Conservation (phyloP, 2,797 vertebrate genomes). For the Cyprinella venusta region DNA sequence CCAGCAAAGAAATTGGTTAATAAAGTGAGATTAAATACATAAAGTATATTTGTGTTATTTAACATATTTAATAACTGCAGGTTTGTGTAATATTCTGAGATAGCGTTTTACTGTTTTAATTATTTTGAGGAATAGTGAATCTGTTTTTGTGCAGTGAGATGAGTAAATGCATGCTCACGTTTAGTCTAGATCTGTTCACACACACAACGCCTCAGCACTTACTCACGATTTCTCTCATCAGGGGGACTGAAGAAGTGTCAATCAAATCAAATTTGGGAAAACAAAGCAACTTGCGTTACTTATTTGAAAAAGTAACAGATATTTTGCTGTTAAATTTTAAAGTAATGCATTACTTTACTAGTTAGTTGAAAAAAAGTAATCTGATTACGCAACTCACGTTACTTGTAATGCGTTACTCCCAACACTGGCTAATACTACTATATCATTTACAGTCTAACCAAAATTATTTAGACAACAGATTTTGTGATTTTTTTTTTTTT, state of each 20-base stretch:
- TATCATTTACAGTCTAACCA: too few species aligned
- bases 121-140: neutral
- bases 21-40: neutral
- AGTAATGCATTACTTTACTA: neutral
- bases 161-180: neutral
- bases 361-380: neutral
- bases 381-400: neutral
- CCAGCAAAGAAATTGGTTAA: neutral
- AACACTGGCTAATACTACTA: neutral
- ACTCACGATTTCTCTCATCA: neutral
- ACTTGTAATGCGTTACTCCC: neutral
- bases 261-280: neutral
- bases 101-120: neutral
- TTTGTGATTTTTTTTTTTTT: too few species aligned
- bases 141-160: neutral
- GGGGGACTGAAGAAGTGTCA: neutral
- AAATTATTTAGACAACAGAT: too few species aligned
- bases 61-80: neutral
- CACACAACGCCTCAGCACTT: neutral
- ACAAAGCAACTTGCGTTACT: neutral
- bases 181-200: neutral
- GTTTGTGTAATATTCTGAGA: neutral
- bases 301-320: neutral
- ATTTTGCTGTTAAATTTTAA: neutral
- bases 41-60: neutral